Conservation (phyloP, 2,888 invertebrate species). For the Drosophila subsilvestris region DNA sequence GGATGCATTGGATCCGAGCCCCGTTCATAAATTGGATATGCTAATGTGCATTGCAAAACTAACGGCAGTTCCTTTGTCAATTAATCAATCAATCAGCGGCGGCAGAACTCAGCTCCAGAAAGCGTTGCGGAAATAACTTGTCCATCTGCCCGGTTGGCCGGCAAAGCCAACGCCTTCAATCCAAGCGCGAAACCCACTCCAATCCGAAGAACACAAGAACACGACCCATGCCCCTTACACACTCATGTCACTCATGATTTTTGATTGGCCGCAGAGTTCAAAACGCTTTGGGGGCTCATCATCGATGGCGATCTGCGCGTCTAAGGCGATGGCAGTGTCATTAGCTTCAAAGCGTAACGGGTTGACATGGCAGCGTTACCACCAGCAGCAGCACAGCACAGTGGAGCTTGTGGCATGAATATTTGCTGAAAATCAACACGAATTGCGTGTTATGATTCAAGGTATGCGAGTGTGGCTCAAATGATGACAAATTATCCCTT, state of each 20-base stretch:
- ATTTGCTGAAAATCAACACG: neutral
- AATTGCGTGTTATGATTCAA: no score
- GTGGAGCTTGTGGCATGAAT: constrained; percentile 1
- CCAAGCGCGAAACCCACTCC: neutral
- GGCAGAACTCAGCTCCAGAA: constrained; percentile 54
- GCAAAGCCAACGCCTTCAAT: constrained; percentile 10
- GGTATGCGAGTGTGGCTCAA: neutral
- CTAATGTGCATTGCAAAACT: constrained; percentile 62
- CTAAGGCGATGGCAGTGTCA: constrained; percentile 49
- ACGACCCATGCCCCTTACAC: constrained; percentile 1
- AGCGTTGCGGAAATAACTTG: constrained; percentile 75
- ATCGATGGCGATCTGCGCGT: constrained; percentile 34
- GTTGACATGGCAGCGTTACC: constrained; percentile 31
- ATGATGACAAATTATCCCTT: neutral
- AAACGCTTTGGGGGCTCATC: constrained; percentile 45
- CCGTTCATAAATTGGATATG: constrained; percentile 45
- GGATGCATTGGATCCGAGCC: constrained; percentile 17
- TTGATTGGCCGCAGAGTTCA: constrained; percentile 65
- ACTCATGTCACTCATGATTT: constrained; percentile 62
- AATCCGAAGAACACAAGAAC: no score
- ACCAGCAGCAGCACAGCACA: constrained; percentile 17
- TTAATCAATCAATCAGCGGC: constrained; percentile 81
- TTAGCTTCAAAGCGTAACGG: constrained; percentile 50
- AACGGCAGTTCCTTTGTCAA: constrained; percentile 81
- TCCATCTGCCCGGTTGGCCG: constrained; percentile 46